Conservation (phyloP, 2,888 invertebrate species). For the Julus scanicus region DNA sequence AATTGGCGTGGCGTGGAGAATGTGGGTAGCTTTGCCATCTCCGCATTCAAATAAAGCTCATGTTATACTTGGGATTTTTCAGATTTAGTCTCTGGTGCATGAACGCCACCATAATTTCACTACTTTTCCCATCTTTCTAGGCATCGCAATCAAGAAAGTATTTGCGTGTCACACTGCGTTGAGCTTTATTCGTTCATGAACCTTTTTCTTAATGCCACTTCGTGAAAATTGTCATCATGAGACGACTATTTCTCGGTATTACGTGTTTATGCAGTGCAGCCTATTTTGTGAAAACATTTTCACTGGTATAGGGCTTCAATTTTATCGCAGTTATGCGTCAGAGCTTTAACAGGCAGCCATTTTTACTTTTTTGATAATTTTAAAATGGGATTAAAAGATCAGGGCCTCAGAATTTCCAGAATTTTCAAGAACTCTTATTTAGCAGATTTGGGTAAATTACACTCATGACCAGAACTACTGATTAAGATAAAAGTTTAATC, state of each 20-base stretch:
- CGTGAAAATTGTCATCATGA: constrained; percentile 39
- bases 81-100: constrained; percentile 39
- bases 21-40: neutral
- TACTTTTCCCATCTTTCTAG: constrained; percentile 4
- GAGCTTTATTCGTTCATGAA: constrained; percentile 39
- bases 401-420: neutral
- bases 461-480: no score
- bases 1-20: neutral
- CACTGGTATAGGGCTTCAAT: neutral
- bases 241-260: constrained; percentile 10
- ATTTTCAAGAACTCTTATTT: no score
- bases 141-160: constrained; percentile 38
- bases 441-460: no score
- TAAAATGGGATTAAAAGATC: no score
- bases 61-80: constrained; percentile 5
- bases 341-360: neutral
- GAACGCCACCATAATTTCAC: constrained; percentile 24
- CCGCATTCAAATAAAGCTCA: neutral
- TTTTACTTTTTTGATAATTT: no score
- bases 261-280: constrained; percentile 7
- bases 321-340: neutral
- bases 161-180: constrained; percentile 36
- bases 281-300: neutral
- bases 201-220: constrained; percentile 38
- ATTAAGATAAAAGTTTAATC: no score